A percentile compares a stretch with the other conserved stretches of the same genome.
These are phyloP conservation scores for Dreissena rostriformis DNA, from an alignment of 1,140 invertebrate genomes.

Conservation along the genomic window DNA sequence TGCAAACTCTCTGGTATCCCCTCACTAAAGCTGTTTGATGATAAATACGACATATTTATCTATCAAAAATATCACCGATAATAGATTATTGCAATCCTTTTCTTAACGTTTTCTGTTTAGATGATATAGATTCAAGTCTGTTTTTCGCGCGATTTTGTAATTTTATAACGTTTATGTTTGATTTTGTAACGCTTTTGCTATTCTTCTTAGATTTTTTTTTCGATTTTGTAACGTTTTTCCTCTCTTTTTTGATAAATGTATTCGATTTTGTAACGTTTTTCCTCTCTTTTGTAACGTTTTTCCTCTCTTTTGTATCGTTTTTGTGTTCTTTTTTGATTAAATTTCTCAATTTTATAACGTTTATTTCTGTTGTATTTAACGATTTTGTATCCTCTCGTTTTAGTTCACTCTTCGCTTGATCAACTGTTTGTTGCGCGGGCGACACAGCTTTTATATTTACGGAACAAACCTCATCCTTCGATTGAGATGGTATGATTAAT, in stretches of 20 bases:
- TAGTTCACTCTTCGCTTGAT: conserved; percentile 43
- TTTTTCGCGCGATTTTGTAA: no score
- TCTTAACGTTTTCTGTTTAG: no score
- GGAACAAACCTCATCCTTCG: not conserved
- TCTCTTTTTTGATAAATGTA: not conserved
- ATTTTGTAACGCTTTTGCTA: not conserved
- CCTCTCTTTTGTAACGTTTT: not conserved
- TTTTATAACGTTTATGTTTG: no score
- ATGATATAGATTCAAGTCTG: no score
- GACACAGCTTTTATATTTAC: conserved; percentile 1
- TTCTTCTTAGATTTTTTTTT: not conserved
- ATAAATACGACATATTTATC: conserved; percentile 34
- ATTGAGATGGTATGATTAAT: not conserved
- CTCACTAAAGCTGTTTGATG: conserved; percentile 43
- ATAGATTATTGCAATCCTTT: no score
- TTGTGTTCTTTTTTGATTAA: not conserved
- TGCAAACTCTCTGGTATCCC: conserved; percentile 24
- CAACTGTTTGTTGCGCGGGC: conserved; percentile 34
- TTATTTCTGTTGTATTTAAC: not conserved
- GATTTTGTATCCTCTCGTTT: conserved; percentile 22
- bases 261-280: not conserved
- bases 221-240: not conserved
- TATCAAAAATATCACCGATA: not conserved
- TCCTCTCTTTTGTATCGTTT: not conserved
- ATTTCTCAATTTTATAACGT: no score